Base-by-base conservation (phyloP, 2,113 vertebrate genomes). In the Ochotona princeps region DNA sequence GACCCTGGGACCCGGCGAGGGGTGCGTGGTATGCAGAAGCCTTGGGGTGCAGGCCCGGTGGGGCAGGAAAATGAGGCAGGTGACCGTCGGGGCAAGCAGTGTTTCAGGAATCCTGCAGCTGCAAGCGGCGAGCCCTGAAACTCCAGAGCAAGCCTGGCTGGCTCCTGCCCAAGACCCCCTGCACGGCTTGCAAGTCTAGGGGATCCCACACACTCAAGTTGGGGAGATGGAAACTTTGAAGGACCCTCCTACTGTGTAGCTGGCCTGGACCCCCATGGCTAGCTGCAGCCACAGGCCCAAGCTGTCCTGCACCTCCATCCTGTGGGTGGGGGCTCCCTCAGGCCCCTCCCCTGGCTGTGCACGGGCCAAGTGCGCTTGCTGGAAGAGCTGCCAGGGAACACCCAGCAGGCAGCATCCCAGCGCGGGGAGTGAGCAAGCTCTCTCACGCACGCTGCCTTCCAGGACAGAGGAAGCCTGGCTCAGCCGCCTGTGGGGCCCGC, bases 301-400 rank as follows among this genome's bases (percentile, higher is more conserved):
- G 65, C 67, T 9, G 8, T 26, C 60, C 30, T 60, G 51, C 30
- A 66, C 35, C 35, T 25, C 47, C 87, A 84, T 79, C 75, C 63
- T 10, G 26, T 2, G 84, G 69, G n/a, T 72, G 23, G 85, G 70
- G 78, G 67, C 49, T 23, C 14, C 81, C 38, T 44, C 74, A 23
- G 18, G 2, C 25, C 72, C 63, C n/a, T 73, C 82, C 79, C 28
- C 83, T 60, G 38, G 20, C 57, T 51, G 65, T 1, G 8, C 35
- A 47, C 21, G 81, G 8, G 17, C 81, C 83, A 35, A 49, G 87
- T 20, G 12, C 11, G 87, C 87, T 70, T 85, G 93, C 78, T 75
- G 88, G 88, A 87, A 67, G 67, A 23, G 30, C 47, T 26, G 38
- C 49, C 21, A 79, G 94, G 93, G 60, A 90, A 96, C 96, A 90